Evolutionary conservation across 1,140 invertebrate species (phyloP), one percentile per base, ranked within the genome.

Genomic region (Diuraphis noxia): DNA sequence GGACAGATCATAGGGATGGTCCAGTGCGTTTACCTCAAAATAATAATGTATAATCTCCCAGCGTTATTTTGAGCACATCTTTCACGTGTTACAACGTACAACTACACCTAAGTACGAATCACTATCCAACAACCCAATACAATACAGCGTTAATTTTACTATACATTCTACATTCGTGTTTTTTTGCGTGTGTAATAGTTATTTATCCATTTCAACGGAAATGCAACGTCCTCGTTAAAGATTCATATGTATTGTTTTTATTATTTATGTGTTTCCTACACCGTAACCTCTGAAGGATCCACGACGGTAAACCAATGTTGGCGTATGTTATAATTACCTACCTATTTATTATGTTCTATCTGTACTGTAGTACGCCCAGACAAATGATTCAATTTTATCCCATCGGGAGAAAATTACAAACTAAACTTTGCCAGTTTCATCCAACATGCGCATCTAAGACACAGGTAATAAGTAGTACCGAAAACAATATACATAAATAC

Each of bases 161-260:
- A 82, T 41, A 82, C 25, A 5, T 25, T 30, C 4, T n/a, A n/a
- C n/a, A 30, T 17, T 6, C 21, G 82, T 0, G 23, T 0, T n/a
- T n/a, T n/a, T n/a, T n/a, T n/a, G n/a, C n/a, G 41, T 21, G 0
- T n/a, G 8, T 43, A 84, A 34, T 41, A 49, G 0, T 13, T 43
- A 43, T 85, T 34, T 85, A 1, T 0, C n/a, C 1, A 7, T n/a
- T 63, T 25, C 13, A 72, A 72, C 40, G 17, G 30, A n/a, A 30
- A 1, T n/a, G 34, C 17, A n/a, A 72, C 5, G 30, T n/a, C 30
- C 30, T n/a, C 25, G 4, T 63, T 25, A 30, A 72, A 72, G 9
- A 88, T n/a, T 88, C 49, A 2, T 38, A 40, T 13, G 19, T 88
- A 63, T 40, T 88, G 72, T 88, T 52, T 38, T 88, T 88, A 88